These are phyloP conservation scores for Pygoscelis adeliae DNA, from an alignment of 2,113 vertebrate species.

Conservation along the genomic window DNA sequence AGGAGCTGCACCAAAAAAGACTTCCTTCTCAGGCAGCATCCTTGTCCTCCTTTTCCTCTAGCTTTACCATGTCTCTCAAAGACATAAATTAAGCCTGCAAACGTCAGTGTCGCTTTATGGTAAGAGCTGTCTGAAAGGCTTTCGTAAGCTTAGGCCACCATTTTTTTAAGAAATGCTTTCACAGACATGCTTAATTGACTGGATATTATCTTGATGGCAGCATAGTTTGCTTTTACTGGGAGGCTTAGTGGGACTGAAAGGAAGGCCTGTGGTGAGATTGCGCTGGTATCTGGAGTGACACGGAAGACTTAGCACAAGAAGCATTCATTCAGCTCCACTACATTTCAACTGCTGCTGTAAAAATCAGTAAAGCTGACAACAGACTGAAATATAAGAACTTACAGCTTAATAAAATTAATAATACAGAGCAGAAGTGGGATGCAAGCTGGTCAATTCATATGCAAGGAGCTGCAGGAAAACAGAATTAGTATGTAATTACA, in stretches of 20 bases:
- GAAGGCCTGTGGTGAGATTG: background rate
- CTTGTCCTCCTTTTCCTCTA: constrained; percentile 41
- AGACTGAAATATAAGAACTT: constrained; percentile 51
- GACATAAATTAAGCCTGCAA: constrained; percentile 64
- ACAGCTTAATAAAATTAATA: constrained; percentile 57
- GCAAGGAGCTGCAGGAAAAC: constrained; percentile 9
- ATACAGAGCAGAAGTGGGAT: constrained; percentile 35
- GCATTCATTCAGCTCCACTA: constrained; percentile 43
- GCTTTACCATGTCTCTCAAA: constrained; percentile 23
- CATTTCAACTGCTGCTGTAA: constrained; percentile 24
- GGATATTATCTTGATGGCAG: background rate
- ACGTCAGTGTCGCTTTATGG: background rate
- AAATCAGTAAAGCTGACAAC: constrained; percentile 46
- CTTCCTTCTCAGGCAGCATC: constrained; percentile 64
- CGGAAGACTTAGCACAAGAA: background rate
- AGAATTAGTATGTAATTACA: constrained; percentile 46
- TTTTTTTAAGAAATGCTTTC: constrained; percentile 44
- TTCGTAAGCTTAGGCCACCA: background rate
- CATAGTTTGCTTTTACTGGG: constrained; percentile 24
- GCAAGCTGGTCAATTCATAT: constrained; percentile 36
- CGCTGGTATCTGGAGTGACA: background rate
- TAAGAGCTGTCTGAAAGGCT: constrained; percentile 22
- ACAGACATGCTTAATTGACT: constrained; percentile 5
- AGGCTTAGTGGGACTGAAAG: background rate
- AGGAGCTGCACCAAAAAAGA: constrained; percentile 88